Conservation (phyloP, 1,140 invertebrate species). For the Ooceraea biroi region DNA sequence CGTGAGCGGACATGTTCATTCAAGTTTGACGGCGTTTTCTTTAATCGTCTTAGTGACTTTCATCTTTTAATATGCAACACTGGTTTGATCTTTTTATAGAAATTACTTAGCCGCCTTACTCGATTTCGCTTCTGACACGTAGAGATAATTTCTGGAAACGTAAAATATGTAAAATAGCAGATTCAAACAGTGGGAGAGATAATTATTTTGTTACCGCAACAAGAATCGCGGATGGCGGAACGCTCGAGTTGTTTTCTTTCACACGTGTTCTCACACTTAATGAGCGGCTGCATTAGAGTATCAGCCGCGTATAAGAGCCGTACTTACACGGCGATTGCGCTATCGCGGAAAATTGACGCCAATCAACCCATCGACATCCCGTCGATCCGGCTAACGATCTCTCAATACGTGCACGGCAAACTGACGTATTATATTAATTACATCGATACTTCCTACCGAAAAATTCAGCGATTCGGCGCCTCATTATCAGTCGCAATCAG, state of each 20-base stretch:
- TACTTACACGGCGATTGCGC: constrained; percentile 49
- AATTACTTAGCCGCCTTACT: background rate
- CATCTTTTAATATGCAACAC: background rate
- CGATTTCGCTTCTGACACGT: background rate
- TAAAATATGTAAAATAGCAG: background rate
- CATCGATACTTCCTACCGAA: constrained; percentile 8
- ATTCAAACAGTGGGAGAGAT: background rate
- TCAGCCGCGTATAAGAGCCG: constrained; percentile 22
- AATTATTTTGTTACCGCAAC: background rate
- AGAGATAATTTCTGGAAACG: background rate
- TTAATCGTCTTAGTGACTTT: constrained; percentile 20
- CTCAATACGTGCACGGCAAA: constrained; percentile 12
- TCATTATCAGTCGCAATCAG: constrained; percentile 44
- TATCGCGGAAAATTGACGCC: constrained; percentile 58
- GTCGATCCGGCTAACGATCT: constrained; percentile 52
- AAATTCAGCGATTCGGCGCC: constrained; percentile 41
- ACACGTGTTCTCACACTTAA: constrained; percentile 32
- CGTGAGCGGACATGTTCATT: constrained; percentile 4
- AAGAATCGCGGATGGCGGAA: constrained; percentile 19
- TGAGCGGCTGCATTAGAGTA: constrained; percentile 48
- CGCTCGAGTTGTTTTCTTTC: constrained; percentile 24
- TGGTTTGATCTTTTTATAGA: background rate
- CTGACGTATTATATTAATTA: constrained; percentile 56
- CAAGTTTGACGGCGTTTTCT: background rate
- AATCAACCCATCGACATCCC: constrained; percentile 52